Evolutionary conservation across 2,113 vertebrate species (phyloP).

Genomic region (Chaetodon trifascialis): DNA sequence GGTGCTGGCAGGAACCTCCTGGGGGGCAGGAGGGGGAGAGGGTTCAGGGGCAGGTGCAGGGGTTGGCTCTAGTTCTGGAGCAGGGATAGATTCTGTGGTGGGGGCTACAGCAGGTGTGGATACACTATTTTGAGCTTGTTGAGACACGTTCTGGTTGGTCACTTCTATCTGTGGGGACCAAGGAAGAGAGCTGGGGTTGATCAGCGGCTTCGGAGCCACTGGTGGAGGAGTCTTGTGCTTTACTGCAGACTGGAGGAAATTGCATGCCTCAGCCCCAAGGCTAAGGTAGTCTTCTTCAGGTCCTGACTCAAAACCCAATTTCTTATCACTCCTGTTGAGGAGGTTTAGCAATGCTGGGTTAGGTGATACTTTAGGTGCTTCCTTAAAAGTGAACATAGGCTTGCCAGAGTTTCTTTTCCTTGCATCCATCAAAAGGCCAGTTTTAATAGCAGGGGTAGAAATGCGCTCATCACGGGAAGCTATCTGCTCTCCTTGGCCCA

Average conservation of each 20-base stretch:
- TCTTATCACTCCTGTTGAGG: slow-evolving; percentile 89
- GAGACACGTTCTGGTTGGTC: slow-evolving; percentile 84
- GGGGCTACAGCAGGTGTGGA: slow-evolving; percentile 81
- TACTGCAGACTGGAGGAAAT: slow-evolving; percentile 92
- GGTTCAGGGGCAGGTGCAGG: slow-evolving; percentile 78
- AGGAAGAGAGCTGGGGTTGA: slow-evolving; percentile 87
- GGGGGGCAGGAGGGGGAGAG: slow-evolving; percentile 63
- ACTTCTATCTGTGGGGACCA: slow-evolving; percentile 86
- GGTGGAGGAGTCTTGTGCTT: slow-evolving; percentile 95
- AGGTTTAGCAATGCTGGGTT: slow-evolving; percentile 95
- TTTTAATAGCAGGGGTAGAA: slow-evolving; percentile 92
- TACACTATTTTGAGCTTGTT: slow-evolving; percentile 84
- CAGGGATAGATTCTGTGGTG: slow-evolving; percentile 77
- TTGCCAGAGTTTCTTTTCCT: slow-evolving; percentile 87
- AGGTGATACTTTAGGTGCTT: slow-evolving; percentile 92
- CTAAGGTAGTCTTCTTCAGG: slow-evolving; percentile 98
- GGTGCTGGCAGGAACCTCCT: slow-evolving; percentile 59
- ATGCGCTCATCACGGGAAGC: slow-evolving; percentile 97
- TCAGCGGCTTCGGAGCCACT: slow-evolving; percentile 94
- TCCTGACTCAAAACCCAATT: slow-evolving; percentile 91
- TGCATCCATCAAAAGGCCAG: slow-evolving; percentile 91
- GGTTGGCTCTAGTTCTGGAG: slow-evolving; percentile 80
- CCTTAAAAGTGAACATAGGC: slow-evolving; percentile 98
- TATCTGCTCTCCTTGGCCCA: slow-evolving; percentile 89
- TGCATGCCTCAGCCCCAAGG: slow-evolving; percentile 97